Conservation (phyloP, 2,113 vertebrate genomes). For the Microcebus tavaratra region DNA sequence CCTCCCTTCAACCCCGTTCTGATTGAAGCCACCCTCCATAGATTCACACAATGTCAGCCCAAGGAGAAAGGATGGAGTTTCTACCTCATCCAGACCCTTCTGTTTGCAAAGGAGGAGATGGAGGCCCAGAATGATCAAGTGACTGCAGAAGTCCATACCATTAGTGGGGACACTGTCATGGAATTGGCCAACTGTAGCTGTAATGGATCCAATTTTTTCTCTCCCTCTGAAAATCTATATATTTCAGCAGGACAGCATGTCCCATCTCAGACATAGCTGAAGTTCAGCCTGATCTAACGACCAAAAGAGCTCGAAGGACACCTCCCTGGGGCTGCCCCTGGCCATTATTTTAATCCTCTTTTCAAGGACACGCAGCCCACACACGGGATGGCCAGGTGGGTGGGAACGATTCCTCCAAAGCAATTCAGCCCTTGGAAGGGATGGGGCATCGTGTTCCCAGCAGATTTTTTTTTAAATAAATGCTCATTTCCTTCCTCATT, state of each 20-base stretch:
- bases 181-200: neutral
- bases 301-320: neutral
- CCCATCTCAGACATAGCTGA: neutral
- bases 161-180: neutral
- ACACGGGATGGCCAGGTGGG: conserved; percentile 11
- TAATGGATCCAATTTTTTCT: neutral
- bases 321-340: neutral
- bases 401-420: conserved; percentile 47
- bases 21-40: neutral
- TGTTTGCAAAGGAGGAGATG: neutral
- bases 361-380: neutral
- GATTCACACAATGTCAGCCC: neutral
- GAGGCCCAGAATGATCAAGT: neutral
- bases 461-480: conserved; percentile 66
- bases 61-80: neutral
- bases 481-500: conserved; percentile 52
- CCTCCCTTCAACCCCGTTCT: neutral
- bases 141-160: neutral
- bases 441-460: neutral
- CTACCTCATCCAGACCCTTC: neutral
- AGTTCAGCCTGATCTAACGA: conserved; percentile 51
- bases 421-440: conserved; percentile 43
- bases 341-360: conserved; percentile 29
- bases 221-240: neutral
- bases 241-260: neutral